Conservation (phyloP, 2,797 vertebrate species). For the Spinus olivaceus region DNA sequence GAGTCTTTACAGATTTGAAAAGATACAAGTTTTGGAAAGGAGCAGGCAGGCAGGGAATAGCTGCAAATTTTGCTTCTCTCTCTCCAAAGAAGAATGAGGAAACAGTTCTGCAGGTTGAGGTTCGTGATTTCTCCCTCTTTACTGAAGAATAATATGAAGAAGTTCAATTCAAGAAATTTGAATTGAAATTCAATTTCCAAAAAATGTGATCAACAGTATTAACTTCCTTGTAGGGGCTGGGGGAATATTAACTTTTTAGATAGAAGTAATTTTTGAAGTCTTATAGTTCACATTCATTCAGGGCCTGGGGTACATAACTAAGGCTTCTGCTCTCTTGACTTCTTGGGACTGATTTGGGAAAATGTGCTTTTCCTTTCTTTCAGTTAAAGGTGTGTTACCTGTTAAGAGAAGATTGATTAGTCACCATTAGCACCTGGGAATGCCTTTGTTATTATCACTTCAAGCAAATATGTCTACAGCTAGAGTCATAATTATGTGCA, state of each 20-base stretch:
- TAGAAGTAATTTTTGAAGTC: neutral
- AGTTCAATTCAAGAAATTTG: neutral
- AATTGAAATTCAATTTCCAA: neutral
- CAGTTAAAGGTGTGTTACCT: neutral
- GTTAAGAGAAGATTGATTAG: conserved; percentile 16
- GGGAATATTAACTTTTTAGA: neutral
- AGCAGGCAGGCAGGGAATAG: neutral
- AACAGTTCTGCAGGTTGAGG: neutral
- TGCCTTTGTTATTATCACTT: conserved; percentile 25
- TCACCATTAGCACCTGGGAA: neutral
- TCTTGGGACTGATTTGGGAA: neutral
- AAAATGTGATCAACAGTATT: neutral
- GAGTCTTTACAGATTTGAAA: neutral
- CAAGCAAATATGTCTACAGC: conserved; percentile 40
- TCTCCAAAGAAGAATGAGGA: neutral
- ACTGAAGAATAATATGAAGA: neutral
- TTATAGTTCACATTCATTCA: neutral
- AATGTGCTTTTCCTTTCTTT: conserved; percentile 1
- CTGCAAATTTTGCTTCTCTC: neutral
- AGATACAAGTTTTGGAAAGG: neutral
- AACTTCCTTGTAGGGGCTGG: neutral
- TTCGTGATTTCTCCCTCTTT: neutral
- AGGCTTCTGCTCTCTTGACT: neutral
- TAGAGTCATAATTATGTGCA: conserved; percentile 41
- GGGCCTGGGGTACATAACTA: neutral